phyloP scores from a whole-genome alignment of 2,888 invertebrate species.

The Spisula solida region DNA sequence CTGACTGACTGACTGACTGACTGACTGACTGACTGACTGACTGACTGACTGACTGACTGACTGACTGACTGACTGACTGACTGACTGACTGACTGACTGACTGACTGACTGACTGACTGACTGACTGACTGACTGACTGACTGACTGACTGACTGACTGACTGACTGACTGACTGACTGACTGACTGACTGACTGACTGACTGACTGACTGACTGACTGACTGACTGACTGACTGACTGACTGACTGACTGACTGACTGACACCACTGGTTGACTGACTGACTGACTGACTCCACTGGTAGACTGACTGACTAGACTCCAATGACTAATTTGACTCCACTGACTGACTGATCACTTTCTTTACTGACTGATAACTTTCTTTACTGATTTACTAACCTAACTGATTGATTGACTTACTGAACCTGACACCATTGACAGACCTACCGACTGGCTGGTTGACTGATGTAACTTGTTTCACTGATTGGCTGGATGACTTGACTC shows the following conservation, averaged over 20 bases:
- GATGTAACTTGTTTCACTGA: too few relatives aligned
- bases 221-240: constrained; percentile 66
- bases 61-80: constrained; percentile 59
- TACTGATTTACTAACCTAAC: too few relatives aligned
- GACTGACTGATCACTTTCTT: too few relatives aligned
- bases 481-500: too few relatives aligned
- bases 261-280: too few relatives aligned
- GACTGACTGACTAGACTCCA: too few relatives aligned
- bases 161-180: constrained; percentile 61
- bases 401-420: too few relatives aligned
- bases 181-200: constrained; percentile 60
- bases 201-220: constrained; percentile 65
- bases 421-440: too few relatives aligned
- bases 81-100: constrained; percentile 59
- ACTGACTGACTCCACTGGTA: too few relatives aligned
- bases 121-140: constrained; percentile 61
- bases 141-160: constrained; percentile 60
- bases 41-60: constrained; percentile 58
- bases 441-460: too few relatives aligned
- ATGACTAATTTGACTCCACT: too few relatives aligned
- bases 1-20: constrained; percentile 60
- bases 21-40: constrained; percentile 59
- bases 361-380: too few relatives aligned
- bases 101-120: constrained; percentile 59
- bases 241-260: constrained; percentile 70